phyloP scores from a whole-genome alignment of 1,140 invertebrate genomes.

The Drosophila athabasca region DNA sequence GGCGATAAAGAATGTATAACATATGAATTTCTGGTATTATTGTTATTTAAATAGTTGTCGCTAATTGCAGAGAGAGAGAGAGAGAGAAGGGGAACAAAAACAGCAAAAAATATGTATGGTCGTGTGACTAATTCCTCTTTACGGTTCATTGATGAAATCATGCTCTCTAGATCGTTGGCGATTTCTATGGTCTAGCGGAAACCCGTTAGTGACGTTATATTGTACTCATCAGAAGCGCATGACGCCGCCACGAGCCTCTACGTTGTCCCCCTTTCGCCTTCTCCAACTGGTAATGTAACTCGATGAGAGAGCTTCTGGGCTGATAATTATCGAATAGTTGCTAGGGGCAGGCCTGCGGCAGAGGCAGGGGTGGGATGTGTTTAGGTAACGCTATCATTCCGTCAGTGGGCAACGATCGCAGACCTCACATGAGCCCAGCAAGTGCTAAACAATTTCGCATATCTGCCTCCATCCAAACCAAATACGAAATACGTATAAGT shows the following conservation, averaged over 20 bases:
- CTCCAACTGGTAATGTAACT: too few relatives aligned
- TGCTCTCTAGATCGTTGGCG: slow-evolving; percentile 10
- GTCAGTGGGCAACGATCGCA: slow-evolving; percentile 47
- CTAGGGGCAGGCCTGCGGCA: not conserved
- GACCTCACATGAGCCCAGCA: slow-evolving; percentile 59
- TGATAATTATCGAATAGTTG: slow-evolving; percentile 32
- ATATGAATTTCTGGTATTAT: too few relatives aligned
- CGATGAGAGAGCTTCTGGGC: not conserved
- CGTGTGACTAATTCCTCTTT: slow-evolving; percentile 66
- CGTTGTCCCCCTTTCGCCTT: too few relatives aligned
- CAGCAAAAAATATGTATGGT: slow-evolving; percentile 11
- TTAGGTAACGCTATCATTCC: slow-evolving; percentile 43
- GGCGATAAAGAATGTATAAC: not conserved
- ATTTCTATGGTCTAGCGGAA: slow-evolving; percentile 27
- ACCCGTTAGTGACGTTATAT: slow-evolving; percentile 41
- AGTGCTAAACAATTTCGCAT: slow-evolving; percentile 62
- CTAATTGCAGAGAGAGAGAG: slow-evolving; percentile 56
- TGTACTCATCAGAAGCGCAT: slow-evolving; percentile 27
- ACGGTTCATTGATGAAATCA: slow-evolving; percentile 54
- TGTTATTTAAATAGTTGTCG: slow-evolving; percentile 35
- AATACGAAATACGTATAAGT: slow-evolving; percentile 26
- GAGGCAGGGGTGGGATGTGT: slow-evolving; percentile 1
- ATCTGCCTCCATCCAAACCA: slow-evolving; percentile 15
- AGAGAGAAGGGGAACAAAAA: slow-evolving; percentile 6
- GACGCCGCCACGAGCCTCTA: slow-evolving; percentile 22